Evolutionary conservation across 2,888 invertebrate species (phyloP).

Genomic region (Scaptodrosophila latifasciaeformis): DNA sequence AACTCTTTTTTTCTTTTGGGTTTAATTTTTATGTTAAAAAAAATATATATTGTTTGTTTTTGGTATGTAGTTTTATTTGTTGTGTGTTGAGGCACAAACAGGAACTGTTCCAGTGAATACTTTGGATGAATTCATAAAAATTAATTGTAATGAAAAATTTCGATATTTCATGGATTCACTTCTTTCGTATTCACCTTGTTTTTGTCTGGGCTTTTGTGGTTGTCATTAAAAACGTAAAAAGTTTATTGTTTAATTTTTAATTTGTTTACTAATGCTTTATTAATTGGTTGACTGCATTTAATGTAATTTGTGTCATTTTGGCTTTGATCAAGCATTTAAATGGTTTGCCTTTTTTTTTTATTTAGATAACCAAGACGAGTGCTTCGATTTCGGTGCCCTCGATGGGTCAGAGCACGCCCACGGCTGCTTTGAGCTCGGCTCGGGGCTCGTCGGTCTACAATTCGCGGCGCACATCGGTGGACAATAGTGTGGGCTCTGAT

Average conservation of each 20-base stretch:
- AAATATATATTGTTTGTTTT: conserved; percentile 11
- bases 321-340: conserved; percentile 13
- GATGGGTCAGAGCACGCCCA: conserved; percentile 66
- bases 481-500: conserved; percentile 70
- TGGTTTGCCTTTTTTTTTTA: conserved; percentile 7
- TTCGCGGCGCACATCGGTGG: conserved; percentile 73
- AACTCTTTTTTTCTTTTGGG: conserved; percentile 12
- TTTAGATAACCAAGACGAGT: conserved; percentile 40
- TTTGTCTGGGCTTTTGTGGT: conserved; percentile 22
- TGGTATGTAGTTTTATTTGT: conserved; percentile 25
- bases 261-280: conserved; percentile 50
- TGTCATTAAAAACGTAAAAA: conserved; percentile 9
- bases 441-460: conserved; percentile 72
- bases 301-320: background rate
- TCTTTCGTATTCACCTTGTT: too few species aligned
- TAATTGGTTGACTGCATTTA: conserved; percentile 17
- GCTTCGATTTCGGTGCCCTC: conserved; percentile 35
- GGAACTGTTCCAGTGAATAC: background rate
- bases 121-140: conserved; percentile 1
- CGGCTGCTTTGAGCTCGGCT: conserved; percentile 59
- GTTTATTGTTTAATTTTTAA: conserved; percentile 18
- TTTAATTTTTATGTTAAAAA: conserved; percentile 17
- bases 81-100: background rate
- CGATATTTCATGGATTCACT: too few species aligned
- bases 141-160: too few species aligned